Base-by-base conservation (phyloP, 2,888 invertebrate species). In the Acleris holmiana region DNA sequence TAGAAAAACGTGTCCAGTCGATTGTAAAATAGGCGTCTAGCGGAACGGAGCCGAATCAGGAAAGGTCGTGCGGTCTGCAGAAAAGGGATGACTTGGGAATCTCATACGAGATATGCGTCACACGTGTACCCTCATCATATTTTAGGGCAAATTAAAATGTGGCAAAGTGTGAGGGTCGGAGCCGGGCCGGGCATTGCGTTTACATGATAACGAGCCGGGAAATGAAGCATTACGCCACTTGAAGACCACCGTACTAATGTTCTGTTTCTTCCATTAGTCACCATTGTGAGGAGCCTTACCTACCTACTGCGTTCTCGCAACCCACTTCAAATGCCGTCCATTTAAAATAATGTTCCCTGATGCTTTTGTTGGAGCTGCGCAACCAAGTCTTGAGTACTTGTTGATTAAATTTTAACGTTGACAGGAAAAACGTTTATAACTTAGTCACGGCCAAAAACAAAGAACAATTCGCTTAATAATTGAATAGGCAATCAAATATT, bases 401-500 rank as follows among this genome's bases (percentile, higher is more conserved):
- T 46, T 23, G 47, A 40, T 57, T 51, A 51, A 57, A 57, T 64
- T 58, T 58, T 58, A 53, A 48, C 47, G 40, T 25, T 63, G 40
- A 19, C 41, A 48, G 40, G 44, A 23, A 7, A 1, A 51, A 49
- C 54, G 29, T 65, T 59, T 44, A 59, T 49, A 65, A 65, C 54
- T 65, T 59, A 17, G 60, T 65, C 65, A 65, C 60, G 65, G 49
- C 60, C 49, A 50, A 62, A 64, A 50, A 60, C 65, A 65, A 60
- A 49, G 59, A 59, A 54, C 56, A 62, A 56, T 19, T 56, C 54
- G 41, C 63, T 62, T 64, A 67, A 56, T 46, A 68, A 71, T 73
- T 74, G 76, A 80, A 78, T 76, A 71, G 71, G 75, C 74, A 79
- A 80, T 78, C 77, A 76, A 75, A 73, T 76, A 74, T 72, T 76